Evolutionary conservation across 2,888 invertebrate species (phyloP).

Genomic region (Heterodera filipjevi): DNA sequence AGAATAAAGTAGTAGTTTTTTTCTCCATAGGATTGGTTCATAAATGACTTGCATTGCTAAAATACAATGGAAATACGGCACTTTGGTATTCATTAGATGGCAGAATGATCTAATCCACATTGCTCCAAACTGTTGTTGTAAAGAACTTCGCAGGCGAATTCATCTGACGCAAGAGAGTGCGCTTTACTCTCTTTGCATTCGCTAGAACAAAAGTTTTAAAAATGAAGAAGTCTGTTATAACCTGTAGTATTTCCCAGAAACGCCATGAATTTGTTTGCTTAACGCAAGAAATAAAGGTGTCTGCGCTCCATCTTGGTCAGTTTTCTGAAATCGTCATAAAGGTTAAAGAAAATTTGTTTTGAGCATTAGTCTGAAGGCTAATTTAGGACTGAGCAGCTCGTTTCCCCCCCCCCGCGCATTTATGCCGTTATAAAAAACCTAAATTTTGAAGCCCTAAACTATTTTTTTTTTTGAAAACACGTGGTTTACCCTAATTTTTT

Average conservation of each 20-base stretch:
- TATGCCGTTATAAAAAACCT: no score
- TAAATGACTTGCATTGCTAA: no score
- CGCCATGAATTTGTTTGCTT: constrained; percentile 75
- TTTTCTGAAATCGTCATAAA: constrained; percentile 67
- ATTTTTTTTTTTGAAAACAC: no score
- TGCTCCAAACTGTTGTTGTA: constrained; percentile 59
- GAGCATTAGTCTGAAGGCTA: no score
- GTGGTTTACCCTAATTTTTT: no score
- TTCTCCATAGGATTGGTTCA: no score
- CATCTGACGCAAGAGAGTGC: constrained; percentile 52
- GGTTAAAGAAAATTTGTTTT: no score
- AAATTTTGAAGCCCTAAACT: no score
- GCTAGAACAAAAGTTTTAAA: constrained; percentile 33
- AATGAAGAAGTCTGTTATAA: not conserved
- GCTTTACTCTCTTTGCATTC: constrained; percentile 49
- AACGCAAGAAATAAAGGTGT: constrained; percentile 80
- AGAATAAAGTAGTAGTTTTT: no score
- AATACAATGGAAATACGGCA: no score
- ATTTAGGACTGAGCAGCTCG: no score
- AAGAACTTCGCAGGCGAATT: constrained; percentile 54
- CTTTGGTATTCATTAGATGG: not conserved
- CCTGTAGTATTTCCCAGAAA: constrained; percentile 79
- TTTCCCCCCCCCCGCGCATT: no score
- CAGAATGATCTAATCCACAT: constrained; percentile 34
- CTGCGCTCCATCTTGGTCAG: constrained; percentile 79